These are phyloP conservation scores for Epinephelus lanceolatus DNA, from an alignment of 2,113 vertebrate genomes.

Conservation along the genomic window DNA sequence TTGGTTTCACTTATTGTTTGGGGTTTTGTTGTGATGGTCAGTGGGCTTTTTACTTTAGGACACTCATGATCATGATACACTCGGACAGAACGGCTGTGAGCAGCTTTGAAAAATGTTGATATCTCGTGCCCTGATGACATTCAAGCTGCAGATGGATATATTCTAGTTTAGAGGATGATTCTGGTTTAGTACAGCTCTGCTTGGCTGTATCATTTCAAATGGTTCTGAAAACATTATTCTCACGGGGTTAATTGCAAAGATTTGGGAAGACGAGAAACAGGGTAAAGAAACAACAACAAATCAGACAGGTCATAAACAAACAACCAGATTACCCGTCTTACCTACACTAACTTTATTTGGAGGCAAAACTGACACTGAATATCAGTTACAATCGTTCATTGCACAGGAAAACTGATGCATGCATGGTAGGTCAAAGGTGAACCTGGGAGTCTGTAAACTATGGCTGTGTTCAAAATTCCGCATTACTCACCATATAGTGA, in stretches of 20 bases:
- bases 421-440: not conserved
- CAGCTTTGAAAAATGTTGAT: slow-evolving; percentile 10
- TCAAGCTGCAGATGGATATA: not conserved
- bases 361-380: too few relatives aligned
- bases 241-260: not conserved
- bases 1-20: slow-evolving; percentile 45
- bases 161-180: not conserved
- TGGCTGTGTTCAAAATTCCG: too few relatives aligned
- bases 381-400: too few relatives aligned
- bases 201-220: not conserved
- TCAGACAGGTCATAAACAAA: too few relatives aligned
- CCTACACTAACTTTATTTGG: too few relatives aligned
- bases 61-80: not conserved
- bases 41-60: slow-evolving; percentile 12
- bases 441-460: too few relatives aligned
- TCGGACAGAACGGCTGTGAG: not conserved
- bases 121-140: not conserved
- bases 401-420: not conserved
- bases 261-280: not conserved
- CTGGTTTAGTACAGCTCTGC: not conserved
- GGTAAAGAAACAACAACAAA: too few relatives aligned
- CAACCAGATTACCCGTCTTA: too few relatives aligned
- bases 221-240: not conserved
- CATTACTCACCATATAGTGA: too few relatives aligned
- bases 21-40: slow-evolving; percentile 18